phyloP scores from a whole-genome alignment of 2,797 vertebrate species.

The Danio jaintianensis region DNA sequence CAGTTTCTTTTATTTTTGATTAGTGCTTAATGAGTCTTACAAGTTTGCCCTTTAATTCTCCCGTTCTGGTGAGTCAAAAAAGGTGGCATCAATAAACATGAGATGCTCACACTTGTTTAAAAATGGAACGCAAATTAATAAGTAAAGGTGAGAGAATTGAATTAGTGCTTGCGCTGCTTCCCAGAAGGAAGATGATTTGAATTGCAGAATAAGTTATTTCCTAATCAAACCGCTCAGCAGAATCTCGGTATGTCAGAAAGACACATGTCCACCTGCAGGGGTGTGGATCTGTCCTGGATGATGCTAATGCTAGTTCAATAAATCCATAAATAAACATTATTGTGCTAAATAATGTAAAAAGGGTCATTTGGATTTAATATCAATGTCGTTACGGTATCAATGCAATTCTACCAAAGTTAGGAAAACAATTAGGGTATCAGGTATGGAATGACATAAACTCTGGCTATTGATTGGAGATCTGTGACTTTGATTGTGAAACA shows the following conservation, averaged over 20 bases:
- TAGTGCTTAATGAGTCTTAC: neutral
- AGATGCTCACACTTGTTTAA: conserved; percentile 61
- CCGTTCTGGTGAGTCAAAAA: conserved; percentile 38
- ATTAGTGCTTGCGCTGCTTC: conserved; percentile 54
- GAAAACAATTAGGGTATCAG: neutral
- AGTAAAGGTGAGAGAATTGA: conserved; percentile 62
- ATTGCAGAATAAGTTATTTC: conserved; percentile 64
- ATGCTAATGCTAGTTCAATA: neutral
- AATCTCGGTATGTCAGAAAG: conserved; percentile 12
- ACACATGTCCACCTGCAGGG: conserved; percentile 32
- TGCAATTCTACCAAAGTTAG: neutral
- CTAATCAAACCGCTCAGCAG: conserved; percentile 36
- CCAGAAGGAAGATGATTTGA: conserved; percentile 61
- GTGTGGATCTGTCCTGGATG: neutral
- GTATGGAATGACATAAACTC: neutral
- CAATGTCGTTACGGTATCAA: neutral
- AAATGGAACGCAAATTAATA: conserved; percentile 66
- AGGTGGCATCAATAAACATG: conserved; percentile 62
- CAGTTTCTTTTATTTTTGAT: conserved; percentile 2
- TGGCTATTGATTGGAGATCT: neutral
- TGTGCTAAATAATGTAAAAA: neutral
- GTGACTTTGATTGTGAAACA: too few relatives aligned
- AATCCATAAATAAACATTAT: neutral
- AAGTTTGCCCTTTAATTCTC: conserved; percentile 37
- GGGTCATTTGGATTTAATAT: neutral